Base-by-base conservation (phyloP, 1,140 invertebrate species). In the Hylyphantes graminicola region DNA sequence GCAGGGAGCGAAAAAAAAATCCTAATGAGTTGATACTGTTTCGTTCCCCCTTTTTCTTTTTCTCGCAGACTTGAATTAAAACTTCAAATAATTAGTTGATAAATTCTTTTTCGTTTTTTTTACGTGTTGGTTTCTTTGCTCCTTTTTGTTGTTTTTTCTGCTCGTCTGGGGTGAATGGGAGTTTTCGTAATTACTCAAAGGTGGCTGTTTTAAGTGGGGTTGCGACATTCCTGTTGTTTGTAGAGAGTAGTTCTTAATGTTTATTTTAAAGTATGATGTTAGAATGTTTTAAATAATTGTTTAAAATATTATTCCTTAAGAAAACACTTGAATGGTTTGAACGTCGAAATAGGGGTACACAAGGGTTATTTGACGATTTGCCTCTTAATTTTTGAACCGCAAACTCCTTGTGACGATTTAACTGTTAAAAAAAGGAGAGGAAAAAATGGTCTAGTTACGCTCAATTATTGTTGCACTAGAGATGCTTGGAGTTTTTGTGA, bases 41-140 rank as follows among this genome's bases (percentile, higher is more conserved):
- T 50, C 54, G 35, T 19, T 48, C 17, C 21, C 68, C 50, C 72
- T 70, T 35, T n/a, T 35, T 63, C 65, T 53, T 67, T 82, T 61
- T 67, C 82, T 35, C 1, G 35, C 35, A 35, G 70, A 76, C 73
- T 84, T 84, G 73, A 84, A 82, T 82, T 82, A 84, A 84, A 84
- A 84, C 82, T 84, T 84, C 82, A 84, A 84, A 84, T 84, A 84
- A 84, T 84, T 84, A 84, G 64, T 77, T 84, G 74, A 84, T 76
- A 77, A 84, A 65, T 84, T 84, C 74, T 65, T 17, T 35, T 68
- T 84, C 64, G 21, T 76, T 84, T 76, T 76, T 84, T 54, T 11
- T 80, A 55, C 70, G 53, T 67, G 53, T 54, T 51, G 63, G 65
- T 68, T 79, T 76, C 10, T 48, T 13, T 21, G n/a, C 35, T 72